phyloP scores from a whole-genome alignment of 1,140 invertebrate species.

The Euwallacea fornicatus region DNA sequence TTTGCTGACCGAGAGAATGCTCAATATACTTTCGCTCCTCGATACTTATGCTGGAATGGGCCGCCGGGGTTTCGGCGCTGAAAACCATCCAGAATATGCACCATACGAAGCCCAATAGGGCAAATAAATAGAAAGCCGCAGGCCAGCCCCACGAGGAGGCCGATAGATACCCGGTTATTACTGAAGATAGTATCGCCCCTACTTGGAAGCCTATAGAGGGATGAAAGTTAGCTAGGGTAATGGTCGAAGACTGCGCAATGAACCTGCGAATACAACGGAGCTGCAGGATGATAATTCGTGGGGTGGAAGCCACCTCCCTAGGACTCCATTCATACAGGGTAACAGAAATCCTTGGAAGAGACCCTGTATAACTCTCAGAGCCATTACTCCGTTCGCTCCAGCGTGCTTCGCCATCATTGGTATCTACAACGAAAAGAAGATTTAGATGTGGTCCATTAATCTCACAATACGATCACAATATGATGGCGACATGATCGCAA shows the following conservation, averaged over 20 bases:
- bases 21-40: conserved; percentile 68
- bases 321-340: conserved; percentile 74
- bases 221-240: too few species aligned
- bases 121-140: conserved; percentile 76
- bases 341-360: conserved; percentile 77
- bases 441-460: conserved; percentile 50
- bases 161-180: conserved; percentile 67
- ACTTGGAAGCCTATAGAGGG: conserved; percentile 62
- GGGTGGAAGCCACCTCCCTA: conserved; percentile 75
- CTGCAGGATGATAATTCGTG: conserved; percentile 57
- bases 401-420: conserved; percentile 52
- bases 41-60: conserved; percentile 61
- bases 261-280: conserved; percentile 27
- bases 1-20: conserved; percentile 56
- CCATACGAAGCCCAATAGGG: conserved; percentile 64
- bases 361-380: conserved; percentile 72
- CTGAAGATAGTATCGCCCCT: conserved; percentile 71
- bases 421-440: conserved; percentile 47
- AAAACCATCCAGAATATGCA: conserved; percentile 63
- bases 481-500: too few species aligned
- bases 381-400: conserved; percentile 64
- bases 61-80: conserved; percentile 66
- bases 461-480: background rate
- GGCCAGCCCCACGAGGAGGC: conserved; percentile 72
- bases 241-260: background rate